Base-by-base conservation (phyloP, 2,888 invertebrate genomes). In the Agrypnus murinus region DNA sequence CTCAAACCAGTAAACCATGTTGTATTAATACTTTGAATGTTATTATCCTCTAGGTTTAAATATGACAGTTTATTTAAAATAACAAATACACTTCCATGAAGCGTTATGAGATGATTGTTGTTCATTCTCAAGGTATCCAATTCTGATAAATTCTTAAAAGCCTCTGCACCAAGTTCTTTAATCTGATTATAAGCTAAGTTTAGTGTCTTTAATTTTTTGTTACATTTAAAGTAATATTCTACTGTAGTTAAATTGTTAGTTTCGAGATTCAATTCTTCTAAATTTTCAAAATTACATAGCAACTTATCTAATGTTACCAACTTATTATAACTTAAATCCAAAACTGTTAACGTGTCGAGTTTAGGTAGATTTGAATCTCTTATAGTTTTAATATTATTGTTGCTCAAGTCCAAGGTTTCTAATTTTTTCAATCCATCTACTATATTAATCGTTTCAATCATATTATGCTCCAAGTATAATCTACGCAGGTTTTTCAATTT, bases 1-100 rank as follows among this genome's bases (percentile, higher is more conserved):
- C 75, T 79, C 69, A 86, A 63, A 1, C 85, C 84, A 31, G 81
- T 81, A 67, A 87, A 86, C 10, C 79, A 79, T 17, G 81, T 79
- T n/a, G 80, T 80, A 2, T 82, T 82, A 38, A 87, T 74, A 55
- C 77, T 82, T 12, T 77, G 75, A 10, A 87, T 71, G 10, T 82
- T 79, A 75, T 87, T 87, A 72, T 81, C 76, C 34, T 81, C 84
- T 10, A 87, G 73, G 72, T 85, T 84, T 4, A 87, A 74, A 74
- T 82, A 83, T 73, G 80, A 83, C 38, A 87, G 71, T 45, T 83
- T 81, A 1, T 73, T 66, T 7, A 86, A 77, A 0, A 83, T 84
- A 0, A 75, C 77, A 68, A 86, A 87, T 14, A 84, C 80, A 31
- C 84, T 81, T 0, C 81, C 80, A 32, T 85, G 83, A 31, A 86